These are phyloP conservation scores for Herminia tarsipennalis DNA, from an alignment of 2,888 invertebrate species.

Conservation along the genomic window DNA sequence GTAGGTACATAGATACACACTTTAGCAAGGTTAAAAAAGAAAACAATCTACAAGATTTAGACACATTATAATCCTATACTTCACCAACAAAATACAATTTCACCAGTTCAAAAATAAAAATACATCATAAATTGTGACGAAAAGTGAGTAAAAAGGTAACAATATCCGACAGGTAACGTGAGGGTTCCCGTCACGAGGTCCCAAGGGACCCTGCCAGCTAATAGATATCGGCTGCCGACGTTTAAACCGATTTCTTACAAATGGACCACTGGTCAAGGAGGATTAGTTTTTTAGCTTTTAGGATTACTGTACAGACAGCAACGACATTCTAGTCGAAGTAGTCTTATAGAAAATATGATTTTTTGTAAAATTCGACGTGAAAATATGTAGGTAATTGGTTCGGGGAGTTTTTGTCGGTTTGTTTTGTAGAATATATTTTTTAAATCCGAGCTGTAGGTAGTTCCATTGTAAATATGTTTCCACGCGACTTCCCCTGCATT, in stretches of 20 bases:
- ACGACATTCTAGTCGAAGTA: neutral
- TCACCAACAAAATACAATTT: neutral
- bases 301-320: slow-evolving; percentile 19
- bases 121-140: slow-evolving; percentile 16
- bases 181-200: slow-evolving; percentile 12
- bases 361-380: no score
- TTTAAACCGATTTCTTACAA: slow-evolving; percentile 40
- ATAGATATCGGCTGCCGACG: slow-evolving; percentile 25
- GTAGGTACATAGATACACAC: no score
- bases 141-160: slow-evolving; percentile 39
- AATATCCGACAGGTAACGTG: slow-evolving; percentile 41
- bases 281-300: slow-evolving; percentile 42
- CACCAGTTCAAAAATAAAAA: slow-evolving; percentile 7
- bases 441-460: no score
- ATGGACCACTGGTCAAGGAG: slow-evolving; percentile 42
- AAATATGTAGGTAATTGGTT: no score
- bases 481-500: no score
- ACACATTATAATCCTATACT: neutral
- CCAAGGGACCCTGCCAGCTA: slow-evolving; percentile 29
- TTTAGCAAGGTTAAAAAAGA: no score
- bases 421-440: no score
- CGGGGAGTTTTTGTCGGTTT: no score
- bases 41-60: neutral
- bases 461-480: no score
- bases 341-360: neutral